Evolutionary conservation across 2,113 vertebrate genomes (phyloP).

Genomic region (Gasterosteus nipponicus): DNA sequence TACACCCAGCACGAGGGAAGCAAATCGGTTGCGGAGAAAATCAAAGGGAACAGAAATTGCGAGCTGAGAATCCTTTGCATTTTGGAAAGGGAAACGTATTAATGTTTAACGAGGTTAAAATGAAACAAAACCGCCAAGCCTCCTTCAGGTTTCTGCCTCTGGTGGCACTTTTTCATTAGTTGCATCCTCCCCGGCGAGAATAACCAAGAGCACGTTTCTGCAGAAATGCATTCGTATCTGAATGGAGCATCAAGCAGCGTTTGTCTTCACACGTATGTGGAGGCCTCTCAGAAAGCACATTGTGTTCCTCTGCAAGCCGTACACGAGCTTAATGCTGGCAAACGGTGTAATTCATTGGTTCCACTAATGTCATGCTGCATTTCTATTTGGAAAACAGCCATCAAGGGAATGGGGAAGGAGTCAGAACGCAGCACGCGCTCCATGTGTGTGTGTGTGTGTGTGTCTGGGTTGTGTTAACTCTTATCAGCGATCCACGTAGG

Average conservation of each 20-base stretch:
- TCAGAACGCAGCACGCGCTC: constrained; percentile 5
- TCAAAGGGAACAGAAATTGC: not conserved
- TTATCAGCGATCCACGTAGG: constrained; percentile 23
- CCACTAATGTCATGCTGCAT: constrained; percentile 40
- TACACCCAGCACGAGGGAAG: not conserved
- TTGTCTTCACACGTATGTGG: constrained; percentile 27
- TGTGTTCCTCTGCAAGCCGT: constrained; percentile 24
- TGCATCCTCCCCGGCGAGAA: constrained; percentile 31
- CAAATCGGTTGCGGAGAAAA: not conserved
- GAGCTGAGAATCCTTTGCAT: not conserved
- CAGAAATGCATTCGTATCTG: constrained; percentile 13
- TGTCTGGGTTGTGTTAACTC: constrained; percentile 21
- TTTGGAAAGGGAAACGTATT: not conserved
- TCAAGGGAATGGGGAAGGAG: constrained; percentile 23
- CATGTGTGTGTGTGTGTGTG: not conserved
- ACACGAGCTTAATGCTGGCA: constrained; percentile 32
- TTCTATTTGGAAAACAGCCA: constrained; percentile 41
- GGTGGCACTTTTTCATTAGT: constrained; percentile 39
- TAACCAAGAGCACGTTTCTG: constrained; percentile 1
- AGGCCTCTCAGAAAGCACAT: not conserved
- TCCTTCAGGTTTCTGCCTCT: constrained; percentile 40
- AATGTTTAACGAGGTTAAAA: constrained; percentile 56
- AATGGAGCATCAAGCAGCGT: constrained; percentile 16
- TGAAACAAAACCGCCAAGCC: constrained; percentile 42
- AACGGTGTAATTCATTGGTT: constrained; percentile 35